These are phyloP conservation scores for Champsocephalus esox DNA, from an alignment of 2,797 vertebrate genomes.

Conservation along the genomic window DNA sequence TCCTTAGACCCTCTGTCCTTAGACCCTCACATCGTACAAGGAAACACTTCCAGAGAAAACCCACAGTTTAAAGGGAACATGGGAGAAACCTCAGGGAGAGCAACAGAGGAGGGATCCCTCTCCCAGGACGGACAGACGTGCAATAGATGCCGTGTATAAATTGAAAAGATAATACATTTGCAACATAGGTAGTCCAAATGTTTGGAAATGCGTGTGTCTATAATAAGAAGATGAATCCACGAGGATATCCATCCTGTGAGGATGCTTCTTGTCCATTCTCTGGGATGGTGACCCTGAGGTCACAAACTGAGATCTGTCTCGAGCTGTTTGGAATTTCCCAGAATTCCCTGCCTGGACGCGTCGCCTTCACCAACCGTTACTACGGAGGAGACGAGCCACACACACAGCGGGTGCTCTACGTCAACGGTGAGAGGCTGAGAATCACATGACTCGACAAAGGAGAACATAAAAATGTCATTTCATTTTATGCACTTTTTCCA, in stretches of 20 bases:
- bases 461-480: not conserved
- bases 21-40: no score
- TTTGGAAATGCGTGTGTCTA: no score
- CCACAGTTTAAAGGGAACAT: no score
- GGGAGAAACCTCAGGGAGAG: no score
- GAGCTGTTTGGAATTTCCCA: constrained; percentile 84
- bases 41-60: no score
- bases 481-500: constrained; percentile 40
- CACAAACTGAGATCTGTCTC: constrained; percentile 80
- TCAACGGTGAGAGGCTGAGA: constrained; percentile 85
- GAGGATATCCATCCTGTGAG: constrained; percentile 71
- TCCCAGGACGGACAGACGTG: no score
- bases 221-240: no score
- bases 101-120: no score
- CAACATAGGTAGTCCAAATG: no score
- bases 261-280: constrained; percentile 87
- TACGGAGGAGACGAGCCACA: constrained; percentile 82
- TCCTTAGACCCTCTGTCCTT: no score
- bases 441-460: not conserved
- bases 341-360: constrained; percentile 65
- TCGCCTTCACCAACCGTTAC: constrained; percentile 87
- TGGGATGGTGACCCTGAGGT: constrained; percentile 75
- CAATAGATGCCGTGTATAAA: no score
- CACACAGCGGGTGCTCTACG: constrained; percentile 86
- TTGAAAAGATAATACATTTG: no score